Base-by-base conservation (phyloP, 2,113 vertebrate genomes). In the Pedionomus torquatus region DNA sequence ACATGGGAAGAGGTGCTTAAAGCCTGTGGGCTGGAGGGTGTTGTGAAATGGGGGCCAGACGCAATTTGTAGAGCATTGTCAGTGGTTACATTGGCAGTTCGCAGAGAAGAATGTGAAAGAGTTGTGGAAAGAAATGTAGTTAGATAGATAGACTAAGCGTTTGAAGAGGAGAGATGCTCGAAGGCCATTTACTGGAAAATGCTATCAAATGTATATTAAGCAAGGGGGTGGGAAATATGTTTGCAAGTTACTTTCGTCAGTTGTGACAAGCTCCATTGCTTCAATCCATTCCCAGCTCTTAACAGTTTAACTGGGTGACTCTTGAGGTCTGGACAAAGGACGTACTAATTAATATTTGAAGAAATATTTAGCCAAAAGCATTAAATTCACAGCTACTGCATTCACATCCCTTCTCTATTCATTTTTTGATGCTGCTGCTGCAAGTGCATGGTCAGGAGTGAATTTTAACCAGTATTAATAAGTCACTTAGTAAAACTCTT, bases 1-100 rank as follows among this genome's bases (percentile, higher is more conserved):
- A 0, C 7, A 44, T 23, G 52, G 82, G 88, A 69, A 96, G 85
- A 79, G 55, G 24, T 0, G 0, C 3, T 2, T 61, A 10, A 31
- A 61, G 35, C 0, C 0, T 13, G 51, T 41, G 51, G 31, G 37
- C 46, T 31, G 77, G 5, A 44, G 46, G 37, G 31, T 37, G 37
- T 14, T 17, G 37, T 4, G 87, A 60, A 70, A 10, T 43, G 15
- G 26, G 58, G 79, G 64, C 51, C 77, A 43, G 79, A 19, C 26
- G 54, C 3, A 0, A 64, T 81, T 49, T 14, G 28, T 55, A 2
- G 33, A 35, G 31, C 3, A n/a, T 46, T 89, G 72, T 60, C 60
- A 70, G 30, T 54, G 70, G 49, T 60, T 60, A 74, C 18, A 2
- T 15, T 64, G 74, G 37, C 39, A 31, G 18, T 24, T 37, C 41